Conservation (phyloP, 2,797 vertebrate species). For the Epinephelus malabaricus region DNA sequence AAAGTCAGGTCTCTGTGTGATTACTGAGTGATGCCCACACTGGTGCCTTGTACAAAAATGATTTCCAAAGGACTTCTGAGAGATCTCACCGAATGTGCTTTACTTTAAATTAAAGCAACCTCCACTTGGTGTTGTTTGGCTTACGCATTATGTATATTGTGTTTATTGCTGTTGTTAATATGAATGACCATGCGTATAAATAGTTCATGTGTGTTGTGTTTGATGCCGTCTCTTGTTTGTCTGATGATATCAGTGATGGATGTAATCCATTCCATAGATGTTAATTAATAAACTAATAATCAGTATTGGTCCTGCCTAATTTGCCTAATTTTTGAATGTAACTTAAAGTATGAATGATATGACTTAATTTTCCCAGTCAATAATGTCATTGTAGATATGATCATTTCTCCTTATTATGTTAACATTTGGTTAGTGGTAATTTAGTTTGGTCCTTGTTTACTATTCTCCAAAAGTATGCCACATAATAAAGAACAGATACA, state of each 20-base stretch:
- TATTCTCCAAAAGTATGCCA: too few species aligned
- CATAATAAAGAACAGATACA: too few species aligned
- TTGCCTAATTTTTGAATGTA: not conserved
- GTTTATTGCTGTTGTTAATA: slow-evolving; percentile 49
- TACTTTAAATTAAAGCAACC: slow-evolving; percentile 49
- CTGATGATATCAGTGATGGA: slow-evolving; percentile 12
- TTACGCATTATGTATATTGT: slow-evolving; percentile 62
- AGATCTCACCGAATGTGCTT: slow-evolving; percentile 61
- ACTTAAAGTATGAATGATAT: not conserved
- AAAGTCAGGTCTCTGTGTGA: slow-evolving; percentile 44
- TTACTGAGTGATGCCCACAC: slow-evolving; percentile 34
- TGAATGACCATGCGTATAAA: slow-evolving; percentile 30
- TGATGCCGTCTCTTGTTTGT: slow-evolving; percentile 19
- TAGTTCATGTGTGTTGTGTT: slow-evolving; percentile 24
- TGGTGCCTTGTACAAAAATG: slow-evolving; percentile 65
- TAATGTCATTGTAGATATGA: not conserved
- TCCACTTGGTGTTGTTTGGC: slow-evolving; percentile 35
- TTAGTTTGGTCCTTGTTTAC: too few species aligned
- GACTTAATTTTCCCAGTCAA: not conserved
- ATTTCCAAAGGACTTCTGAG: slow-evolving; percentile 54
- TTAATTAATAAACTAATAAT: slow-evolving; percentile 53
- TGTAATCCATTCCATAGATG: slow-evolving; percentile 3
- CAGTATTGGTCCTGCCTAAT: not conserved
- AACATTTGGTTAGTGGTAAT: too few species aligned
- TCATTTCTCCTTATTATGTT: not conserved